A percentile compares a stretch with the other conserved stretches of the same genome.
Evolutionary conservation across 2,888 invertebrate species (phyloP).

Genomic region (Axea sp.): DNA sequence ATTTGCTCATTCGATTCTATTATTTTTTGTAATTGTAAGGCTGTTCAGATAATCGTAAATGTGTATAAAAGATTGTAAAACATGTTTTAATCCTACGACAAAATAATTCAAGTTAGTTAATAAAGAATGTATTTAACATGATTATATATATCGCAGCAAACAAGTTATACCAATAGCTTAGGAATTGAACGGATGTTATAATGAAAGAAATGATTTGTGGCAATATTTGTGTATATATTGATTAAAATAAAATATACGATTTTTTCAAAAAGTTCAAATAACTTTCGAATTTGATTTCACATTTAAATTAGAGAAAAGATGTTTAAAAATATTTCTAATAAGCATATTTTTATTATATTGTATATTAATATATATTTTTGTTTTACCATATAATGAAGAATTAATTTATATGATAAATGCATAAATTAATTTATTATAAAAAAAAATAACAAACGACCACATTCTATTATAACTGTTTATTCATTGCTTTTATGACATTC

Average conservation of each 20-base stretch:
- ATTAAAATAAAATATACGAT: conserved; percentile 51
- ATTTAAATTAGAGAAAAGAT: too few species aligned
- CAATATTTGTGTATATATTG: conserved; percentile 69
- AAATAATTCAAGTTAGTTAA: conserved; percentile 24
- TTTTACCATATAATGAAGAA: too few species aligned
- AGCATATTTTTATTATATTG: too few species aligned
- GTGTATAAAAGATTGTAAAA: conserved; percentile 41
- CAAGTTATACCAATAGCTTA: conserved; percentile 71
- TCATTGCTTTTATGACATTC: conserved; percentile 1
- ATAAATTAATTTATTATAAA: too few species aligned
- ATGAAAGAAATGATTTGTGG: conserved; percentile 70
- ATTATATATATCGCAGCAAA: conserved; percentile 16
- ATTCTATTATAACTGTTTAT: conserved; percentile 18
- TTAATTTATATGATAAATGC: too few species aligned
- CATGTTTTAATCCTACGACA: conserved; percentile 21
- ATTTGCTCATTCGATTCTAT: conserved; percentile 30
- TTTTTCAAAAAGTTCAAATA: conserved; percentile 32
- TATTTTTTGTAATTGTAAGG: conserved; percentile 19
- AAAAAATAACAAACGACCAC: background rate
- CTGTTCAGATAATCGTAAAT: conserved; percentile 34
- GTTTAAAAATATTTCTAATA: too few species aligned
- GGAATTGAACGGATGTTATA: conserved; percentile 69
- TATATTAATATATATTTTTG: too few species aligned
- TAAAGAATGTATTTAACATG: background rate
- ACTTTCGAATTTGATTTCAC: too few species aligned